Percentiles rank a stretch among this genome's conserved stretches.
These are phyloP conservation scores for Drosophila mayri DNA, from an alignment of 1,140 invertebrate genomes.

Conservation along the genomic window DNA sequence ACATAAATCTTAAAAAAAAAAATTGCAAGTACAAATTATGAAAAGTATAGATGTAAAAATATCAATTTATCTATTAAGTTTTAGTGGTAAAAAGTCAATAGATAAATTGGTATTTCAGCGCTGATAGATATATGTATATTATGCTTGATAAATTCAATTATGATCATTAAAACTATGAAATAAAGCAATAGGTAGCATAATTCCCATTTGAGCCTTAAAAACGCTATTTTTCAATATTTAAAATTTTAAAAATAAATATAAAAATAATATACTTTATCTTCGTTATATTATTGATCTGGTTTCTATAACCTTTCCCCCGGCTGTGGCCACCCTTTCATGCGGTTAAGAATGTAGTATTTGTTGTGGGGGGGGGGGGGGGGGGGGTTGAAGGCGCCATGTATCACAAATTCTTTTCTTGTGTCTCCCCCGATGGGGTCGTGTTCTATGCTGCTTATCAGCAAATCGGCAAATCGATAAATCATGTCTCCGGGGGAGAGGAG, in stretches of 20 bases:
- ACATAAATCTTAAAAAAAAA: too few species aligned
- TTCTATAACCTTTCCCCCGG: not conserved
- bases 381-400: slow-evolving; percentile 13
- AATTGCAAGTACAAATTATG: too few species aligned
- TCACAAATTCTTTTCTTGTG: slow-evolving; percentile 45
- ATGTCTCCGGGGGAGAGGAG: slow-evolving; percentile 12
- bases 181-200: too few species aligned
- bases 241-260: not conserved
- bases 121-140: not conserved
- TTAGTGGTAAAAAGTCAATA: too few species aligned
- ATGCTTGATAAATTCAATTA: not conserved
- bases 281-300: not conserved
- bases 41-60: too few species aligned
- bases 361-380: not conserved
- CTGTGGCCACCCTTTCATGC: slow-evolving; percentile 15
- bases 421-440: slow-evolving; percentile 10
- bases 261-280: too few species aligned
- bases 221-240: not conserved
- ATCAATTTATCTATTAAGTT: too few species aligned
- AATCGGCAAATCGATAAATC: slow-evolving; percentile 45
- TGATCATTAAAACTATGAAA: too few species aligned
- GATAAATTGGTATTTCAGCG: too few species aligned
- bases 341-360: slow-evolving; percentile 10
- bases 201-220: not conserved
- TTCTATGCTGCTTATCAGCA: slow-evolving; percentile 58